Evolutionary conservation across 2,113 vertebrate genomes (phyloP).

Genomic region (Solea solea): DNA sequence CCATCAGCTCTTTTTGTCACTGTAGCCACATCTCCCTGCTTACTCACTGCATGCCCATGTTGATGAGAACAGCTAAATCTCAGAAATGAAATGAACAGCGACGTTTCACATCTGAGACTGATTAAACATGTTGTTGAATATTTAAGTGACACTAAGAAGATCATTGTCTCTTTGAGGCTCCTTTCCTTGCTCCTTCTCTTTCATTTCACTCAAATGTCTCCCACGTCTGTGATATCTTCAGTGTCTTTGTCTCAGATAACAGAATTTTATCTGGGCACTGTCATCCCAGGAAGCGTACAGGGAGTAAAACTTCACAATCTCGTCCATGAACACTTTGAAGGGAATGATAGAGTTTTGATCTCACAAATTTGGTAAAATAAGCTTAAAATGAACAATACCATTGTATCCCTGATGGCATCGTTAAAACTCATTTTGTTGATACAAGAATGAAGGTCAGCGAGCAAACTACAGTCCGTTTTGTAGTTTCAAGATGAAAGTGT

Average conservation of each 20-base stretch:
- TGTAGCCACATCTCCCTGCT: neutral
- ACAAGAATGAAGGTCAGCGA: too few species aligned
- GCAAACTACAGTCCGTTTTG: too few species aligned
- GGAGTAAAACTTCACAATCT: constrained; percentile 12
- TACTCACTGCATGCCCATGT: neutral
- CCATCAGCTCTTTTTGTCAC: neutral
- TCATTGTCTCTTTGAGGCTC: constrained; percentile 17
- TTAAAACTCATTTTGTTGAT: neutral
- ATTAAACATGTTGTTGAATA: constrained; percentile 3
- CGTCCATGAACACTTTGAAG: neutral
- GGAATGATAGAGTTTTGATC: neutral
- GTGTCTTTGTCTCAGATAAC: too few species aligned
- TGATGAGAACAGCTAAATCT: neutral
- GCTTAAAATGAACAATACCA: neutral
- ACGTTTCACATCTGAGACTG: neutral
- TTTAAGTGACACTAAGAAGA: constrained; percentile 32
- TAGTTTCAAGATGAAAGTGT: too few species aligned
- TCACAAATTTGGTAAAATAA: neutral
- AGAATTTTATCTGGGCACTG: neutral
- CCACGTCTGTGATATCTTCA: too few species aligned
- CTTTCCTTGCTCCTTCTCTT: neutral
- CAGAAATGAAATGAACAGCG: neutral
- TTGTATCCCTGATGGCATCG: neutral
- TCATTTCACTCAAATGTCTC: neutral
- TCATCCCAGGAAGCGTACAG: constrained; percentile 6